Evolutionary conservation across 2,888 invertebrate genomes (phyloP).

Genomic region (Andrena haemorrhoa): DNA sequence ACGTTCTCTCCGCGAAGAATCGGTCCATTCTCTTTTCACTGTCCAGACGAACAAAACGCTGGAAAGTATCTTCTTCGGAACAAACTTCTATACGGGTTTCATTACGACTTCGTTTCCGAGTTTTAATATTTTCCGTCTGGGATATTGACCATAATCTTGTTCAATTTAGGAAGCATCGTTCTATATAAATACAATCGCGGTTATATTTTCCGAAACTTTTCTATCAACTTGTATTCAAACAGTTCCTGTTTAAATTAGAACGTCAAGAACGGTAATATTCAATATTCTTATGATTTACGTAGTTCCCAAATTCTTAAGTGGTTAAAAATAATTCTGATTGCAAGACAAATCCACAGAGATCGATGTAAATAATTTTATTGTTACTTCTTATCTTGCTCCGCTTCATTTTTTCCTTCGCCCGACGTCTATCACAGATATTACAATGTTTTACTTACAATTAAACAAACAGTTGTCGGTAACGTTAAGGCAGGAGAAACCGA

Average conservation of each 20-base stretch:
- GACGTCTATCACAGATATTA: not conserved
- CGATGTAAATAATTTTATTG: not conserved
- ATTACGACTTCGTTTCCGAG: no score
- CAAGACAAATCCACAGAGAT: not conserved
- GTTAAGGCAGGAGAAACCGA: slow-evolving; percentile 12
- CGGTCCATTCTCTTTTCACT: not conserved
- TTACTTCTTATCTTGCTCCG: not conserved
- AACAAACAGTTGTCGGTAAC: slow-evolving; percentile 27
- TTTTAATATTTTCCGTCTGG: no score
- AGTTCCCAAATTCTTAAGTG: slow-evolving; percentile 1
- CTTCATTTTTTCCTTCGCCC: not conserved
- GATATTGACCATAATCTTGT: no score
- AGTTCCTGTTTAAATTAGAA: not conserved
- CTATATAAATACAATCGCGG: no score
- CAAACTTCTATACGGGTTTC: no score
- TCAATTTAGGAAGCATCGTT: no score
- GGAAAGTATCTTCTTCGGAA: no score
- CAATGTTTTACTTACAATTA: slow-evolving; percentile 3
- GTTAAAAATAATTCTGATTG: not conserved
- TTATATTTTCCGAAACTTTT: no score
- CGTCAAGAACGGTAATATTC: no score
- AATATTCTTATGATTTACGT: not conserved
- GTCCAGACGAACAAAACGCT: no score
- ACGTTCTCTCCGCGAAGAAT: no score
- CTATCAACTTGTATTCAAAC: no score